Percentiles rank a stretch among this genome's conserved stretches.
Conservation (phyloP, 2,888 invertebrate species). For the Linnaemya vulpina region DNA sequence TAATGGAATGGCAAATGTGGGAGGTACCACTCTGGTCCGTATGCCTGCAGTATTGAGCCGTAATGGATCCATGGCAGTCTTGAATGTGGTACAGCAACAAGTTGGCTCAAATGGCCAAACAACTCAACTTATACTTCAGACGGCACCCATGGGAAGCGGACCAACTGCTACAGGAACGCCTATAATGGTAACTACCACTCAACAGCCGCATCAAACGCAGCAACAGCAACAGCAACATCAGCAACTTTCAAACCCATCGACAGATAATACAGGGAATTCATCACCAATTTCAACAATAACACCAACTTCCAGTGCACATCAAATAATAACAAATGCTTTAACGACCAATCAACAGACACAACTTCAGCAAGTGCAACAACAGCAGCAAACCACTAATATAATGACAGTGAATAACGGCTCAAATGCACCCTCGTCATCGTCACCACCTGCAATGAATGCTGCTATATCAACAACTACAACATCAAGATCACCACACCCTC, state of each 20-base stretch:
- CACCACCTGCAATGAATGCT: slow-evolving; percentile 48
- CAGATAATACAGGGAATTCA: slow-evolving; percentile 57
- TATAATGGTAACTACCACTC: slow-evolving; percentile 72
- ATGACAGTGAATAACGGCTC: slow-evolving; percentile 53
- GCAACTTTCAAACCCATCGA: slow-evolving; percentile 44
- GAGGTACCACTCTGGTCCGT: slow-evolving; percentile 78
- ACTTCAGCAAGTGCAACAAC: slow-evolving; percentile 69
- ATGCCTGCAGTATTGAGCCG: slow-evolving; percentile 80
- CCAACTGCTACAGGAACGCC: slow-evolving; percentile 62
- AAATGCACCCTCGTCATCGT: slow-evolving; percentile 9
- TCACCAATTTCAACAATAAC: slow-evolving; percentile 57
- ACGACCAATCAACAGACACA: slow-evolving; percentile 71
- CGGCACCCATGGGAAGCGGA: slow-evolving; percentile 72
- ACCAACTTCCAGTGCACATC: slow-evolving; percentile 56
- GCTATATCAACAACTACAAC: slow-evolving; percentile 53
- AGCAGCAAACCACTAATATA: slow-evolving; percentile 59
- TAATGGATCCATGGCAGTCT: slow-evolving; percentile 78
- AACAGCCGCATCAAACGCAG: slow-evolving; percentile 46
- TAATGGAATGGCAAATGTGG: slow-evolving; percentile 77
- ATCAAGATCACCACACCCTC: slow-evolving; percentile 45
- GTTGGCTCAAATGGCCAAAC: slow-evolving; percentile 74
- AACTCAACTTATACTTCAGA: slow-evolving; percentile 78
- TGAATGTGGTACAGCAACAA: slow-evolving; percentile 79
- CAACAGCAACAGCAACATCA: slow-evolving; percentile 70
- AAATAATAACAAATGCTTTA: slow-evolving; percentile 63